Percentiles rank a stretch among this genome's conserved stretches.
phyloP scores from a whole-genome alignment of 2,888 invertebrate genomes.

The Eristalis tenax region DNA sequence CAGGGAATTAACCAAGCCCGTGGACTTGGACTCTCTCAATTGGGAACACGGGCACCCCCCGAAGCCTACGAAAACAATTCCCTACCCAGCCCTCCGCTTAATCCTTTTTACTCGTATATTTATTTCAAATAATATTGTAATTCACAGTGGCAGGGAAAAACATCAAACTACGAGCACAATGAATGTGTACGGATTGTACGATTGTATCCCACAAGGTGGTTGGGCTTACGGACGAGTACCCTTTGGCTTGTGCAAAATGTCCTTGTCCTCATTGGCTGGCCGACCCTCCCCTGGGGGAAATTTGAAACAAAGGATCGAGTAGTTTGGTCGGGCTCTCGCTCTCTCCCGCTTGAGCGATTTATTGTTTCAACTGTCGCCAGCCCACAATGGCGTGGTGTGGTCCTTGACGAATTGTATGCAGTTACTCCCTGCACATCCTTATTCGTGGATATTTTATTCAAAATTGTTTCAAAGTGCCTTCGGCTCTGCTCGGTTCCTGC shows the following conservation, averaged over 20 bases:
- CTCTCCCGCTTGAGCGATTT: slow-evolving; percentile 17
- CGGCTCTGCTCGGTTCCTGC: slow-evolving; percentile 19
- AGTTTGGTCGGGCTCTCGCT: slow-evolving; percentile 28
- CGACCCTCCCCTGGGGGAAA: slow-evolving; percentile 37
- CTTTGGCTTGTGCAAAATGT: slow-evolving; percentile 29
- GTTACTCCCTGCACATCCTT: slow-evolving; percentile 34
- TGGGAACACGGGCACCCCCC: slow-evolving; percentile 55
- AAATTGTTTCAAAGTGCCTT: slow-evolving; percentile 50
- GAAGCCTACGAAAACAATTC: slow-evolving; percentile 65
- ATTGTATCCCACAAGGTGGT: not conserved
- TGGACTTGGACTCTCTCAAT: slow-evolving; percentile 37
- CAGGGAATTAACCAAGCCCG: slow-evolving; percentile 63
- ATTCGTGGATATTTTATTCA: slow-evolving; percentile 46
- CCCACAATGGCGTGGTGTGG: slow-evolving; percentile 50
- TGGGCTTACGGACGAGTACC: slow-evolving; percentile 36
- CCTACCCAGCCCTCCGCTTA: slow-evolving; percentile 18
- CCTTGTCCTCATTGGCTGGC: slow-evolving; percentile 59
- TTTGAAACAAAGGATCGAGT: slow-evolving; percentile 67
- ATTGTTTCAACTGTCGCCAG: slow-evolving; percentile 68
- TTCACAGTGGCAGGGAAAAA: slow-evolving; percentile 31
- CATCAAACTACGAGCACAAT: too few relatives aligned
- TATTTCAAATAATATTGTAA: slow-evolving; percentile 64
- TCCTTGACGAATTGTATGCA: slow-evolving; percentile 64
- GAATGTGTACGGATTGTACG: not conserved
- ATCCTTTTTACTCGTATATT: slow-evolving; percentile 51